A percentile compares a stretch with the other conserved stretches of the same genome.
These are phyloP conservation scores for Parnassius glacialis DNA, from an alignment of 2,888 invertebrate species.

Conservation along the genomic window DNA sequence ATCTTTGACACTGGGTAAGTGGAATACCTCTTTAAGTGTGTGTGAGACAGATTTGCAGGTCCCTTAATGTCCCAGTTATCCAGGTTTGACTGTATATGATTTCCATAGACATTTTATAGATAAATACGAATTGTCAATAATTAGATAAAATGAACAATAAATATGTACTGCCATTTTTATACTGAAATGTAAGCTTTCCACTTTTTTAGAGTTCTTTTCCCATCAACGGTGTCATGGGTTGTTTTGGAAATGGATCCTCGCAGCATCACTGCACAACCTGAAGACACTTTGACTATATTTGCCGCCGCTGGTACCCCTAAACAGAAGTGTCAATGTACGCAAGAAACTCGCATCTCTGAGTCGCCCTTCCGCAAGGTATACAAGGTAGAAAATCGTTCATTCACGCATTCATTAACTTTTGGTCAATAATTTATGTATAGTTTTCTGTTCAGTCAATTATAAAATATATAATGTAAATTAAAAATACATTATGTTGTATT, in stretches of 20 bases:
- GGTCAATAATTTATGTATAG: constrained; percentile 27
- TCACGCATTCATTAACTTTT: constrained; percentile 32
- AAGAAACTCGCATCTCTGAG: constrained; percentile 48
- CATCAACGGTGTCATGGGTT: constrained; percentile 93
- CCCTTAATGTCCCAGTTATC: too few species aligned
- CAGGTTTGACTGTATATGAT: too few species aligned
- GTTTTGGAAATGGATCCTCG: constrained; percentile 95
- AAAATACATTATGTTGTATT: too few species aligned
- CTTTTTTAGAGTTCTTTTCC: constrained; percentile 88
- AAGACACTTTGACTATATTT: constrained; percentile 90
- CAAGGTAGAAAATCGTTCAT: constrained; percentile 55
- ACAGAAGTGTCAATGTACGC: constrained; percentile 58
- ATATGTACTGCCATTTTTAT: too few species aligned
- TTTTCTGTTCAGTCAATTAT: background rate
- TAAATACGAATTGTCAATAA: too few species aligned
- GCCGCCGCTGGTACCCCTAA: constrained; percentile 65
- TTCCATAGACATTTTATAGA: too few species aligned
- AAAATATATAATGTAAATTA: too few species aligned
- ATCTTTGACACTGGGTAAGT: too few species aligned
- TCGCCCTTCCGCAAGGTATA: constrained; percentile 73
- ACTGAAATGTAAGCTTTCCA: too few species aligned
- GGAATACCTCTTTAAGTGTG: too few species aligned
- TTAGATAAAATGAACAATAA: too few species aligned
- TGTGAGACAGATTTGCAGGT: too few species aligned
- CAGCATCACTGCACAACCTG: constrained; percentile 95